phyloP scores from a whole-genome alignment of 2,113 vertebrate genomes.

The Proteles cristata region DNA sequence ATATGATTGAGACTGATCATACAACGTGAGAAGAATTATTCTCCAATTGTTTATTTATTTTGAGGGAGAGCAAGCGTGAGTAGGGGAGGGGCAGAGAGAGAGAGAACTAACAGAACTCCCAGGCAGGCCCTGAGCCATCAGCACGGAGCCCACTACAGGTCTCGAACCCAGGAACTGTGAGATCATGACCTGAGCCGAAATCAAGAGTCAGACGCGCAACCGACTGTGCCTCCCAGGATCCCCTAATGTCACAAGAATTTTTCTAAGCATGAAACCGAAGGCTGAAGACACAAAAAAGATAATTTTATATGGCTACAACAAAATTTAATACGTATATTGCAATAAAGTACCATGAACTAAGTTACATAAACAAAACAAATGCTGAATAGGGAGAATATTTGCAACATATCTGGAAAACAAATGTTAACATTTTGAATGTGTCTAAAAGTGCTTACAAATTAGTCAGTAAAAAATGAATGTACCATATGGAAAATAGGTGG shows the following conservation, averaged over 20 bases:
- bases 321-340: background rate
- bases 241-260: background rate
- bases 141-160: no score
- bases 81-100: no score
- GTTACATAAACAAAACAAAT: background rate
- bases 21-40: background rate
- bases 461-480: background rate
- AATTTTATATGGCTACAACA: background rate
- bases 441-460: background rate
- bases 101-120: no score
- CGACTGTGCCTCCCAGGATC: no score
- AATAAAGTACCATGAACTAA: background rate
- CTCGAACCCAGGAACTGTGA: no score
- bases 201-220: no score
- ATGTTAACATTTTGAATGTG: background rate
- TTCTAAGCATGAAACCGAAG: conserved; percentile 14
- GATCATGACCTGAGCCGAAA: no score
- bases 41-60: background rate
- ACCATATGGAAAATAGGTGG: background rate
- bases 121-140: no score
- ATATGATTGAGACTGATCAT: background rate
- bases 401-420: background rate
- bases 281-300: background rate
- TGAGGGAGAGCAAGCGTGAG: no score
- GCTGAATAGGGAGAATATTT: background rate